phyloP scores from a whole-genome alignment of 1,140 invertebrate genomes.

The Trigoniulus corallinus region DNA sequence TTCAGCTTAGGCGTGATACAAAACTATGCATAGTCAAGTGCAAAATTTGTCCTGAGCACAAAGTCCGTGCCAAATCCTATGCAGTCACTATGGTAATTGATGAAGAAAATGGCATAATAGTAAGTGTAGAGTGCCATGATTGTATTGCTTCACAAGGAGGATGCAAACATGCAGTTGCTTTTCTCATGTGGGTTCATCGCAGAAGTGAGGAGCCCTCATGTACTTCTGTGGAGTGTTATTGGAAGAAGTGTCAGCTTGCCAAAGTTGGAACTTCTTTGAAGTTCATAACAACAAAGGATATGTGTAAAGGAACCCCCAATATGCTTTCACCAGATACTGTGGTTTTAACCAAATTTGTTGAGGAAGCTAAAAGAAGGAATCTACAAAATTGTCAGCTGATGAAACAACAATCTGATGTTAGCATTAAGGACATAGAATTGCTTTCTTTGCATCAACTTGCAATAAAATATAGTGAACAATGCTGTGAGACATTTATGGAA shows the following conservation, averaged over 20 bases:
- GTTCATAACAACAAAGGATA: conserved; percentile 13
- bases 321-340: background rate
- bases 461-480: too few species aligned
- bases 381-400: background rate
- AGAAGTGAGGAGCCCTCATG: conserved; percentile 24
- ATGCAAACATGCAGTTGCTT: conserved; percentile 26
- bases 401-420: background rate
- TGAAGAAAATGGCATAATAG: background rate
- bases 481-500: too few species aligned
- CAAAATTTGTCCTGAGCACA: background rate
- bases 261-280: conserved; percentile 14
- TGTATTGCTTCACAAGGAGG: conserved; percentile 13
- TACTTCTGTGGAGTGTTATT: conserved; percentile 23
- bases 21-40: background rate
- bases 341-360: conserved; percentile 5
- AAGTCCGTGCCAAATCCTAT: background rate
- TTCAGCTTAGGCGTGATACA: background rate
- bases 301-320: conserved; percentile 1
- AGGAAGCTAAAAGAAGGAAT: conserved; percentile 10
- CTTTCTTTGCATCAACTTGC: too few species aligned
- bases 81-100: background rate
- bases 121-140: background rate
- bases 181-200: conserved; percentile 25
- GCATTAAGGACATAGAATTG: conserved; percentile 9
- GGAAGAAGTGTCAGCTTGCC: conserved; percentile 19